Conservation (phyloP, 2,797 vertebrate species). For the Peromyscus nudipes region DNA sequence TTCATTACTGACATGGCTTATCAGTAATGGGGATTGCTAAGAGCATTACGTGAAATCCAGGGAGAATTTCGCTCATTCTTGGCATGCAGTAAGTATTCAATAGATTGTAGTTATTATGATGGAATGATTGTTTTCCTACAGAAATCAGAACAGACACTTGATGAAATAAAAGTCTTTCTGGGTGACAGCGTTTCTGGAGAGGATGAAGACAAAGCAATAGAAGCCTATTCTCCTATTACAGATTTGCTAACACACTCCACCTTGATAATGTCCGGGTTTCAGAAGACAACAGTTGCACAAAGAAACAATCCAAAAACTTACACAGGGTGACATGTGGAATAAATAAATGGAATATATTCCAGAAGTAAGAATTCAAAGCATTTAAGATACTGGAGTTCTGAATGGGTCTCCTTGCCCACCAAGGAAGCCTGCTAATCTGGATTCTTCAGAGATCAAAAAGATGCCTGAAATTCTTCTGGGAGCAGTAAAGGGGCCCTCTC, state of each 20-base stretch:
- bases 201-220: neutral
- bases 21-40: neutral
- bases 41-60: neutral
- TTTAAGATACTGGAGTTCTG: conserved; percentile 6
- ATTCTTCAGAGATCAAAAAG: conserved; percentile 63
- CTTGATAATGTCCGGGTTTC: neutral
- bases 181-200: neutral
- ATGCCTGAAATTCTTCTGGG: conserved; percentile 70
- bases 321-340: neutral
- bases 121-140: neutral
- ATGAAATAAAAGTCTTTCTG: neutral
- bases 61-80: conserved; percentile 26
- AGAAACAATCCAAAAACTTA: neutral
- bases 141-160: conserved; percentile 10
- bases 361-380: conserved; percentile 47
- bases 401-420: conserved; percentile 7
- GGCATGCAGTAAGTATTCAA: neutral
- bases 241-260: neutral
- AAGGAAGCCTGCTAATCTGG: conserved; percentile 11
- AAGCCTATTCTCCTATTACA: conserved; percentile 12
- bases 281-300: neutral
- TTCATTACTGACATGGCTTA: neutral
- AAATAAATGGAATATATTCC: neutral
- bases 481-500: neutral
- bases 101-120: neutral